Conservation (phyloP, 2,888 invertebrate genomes). For the Hypolimnas misippus region DNA sequence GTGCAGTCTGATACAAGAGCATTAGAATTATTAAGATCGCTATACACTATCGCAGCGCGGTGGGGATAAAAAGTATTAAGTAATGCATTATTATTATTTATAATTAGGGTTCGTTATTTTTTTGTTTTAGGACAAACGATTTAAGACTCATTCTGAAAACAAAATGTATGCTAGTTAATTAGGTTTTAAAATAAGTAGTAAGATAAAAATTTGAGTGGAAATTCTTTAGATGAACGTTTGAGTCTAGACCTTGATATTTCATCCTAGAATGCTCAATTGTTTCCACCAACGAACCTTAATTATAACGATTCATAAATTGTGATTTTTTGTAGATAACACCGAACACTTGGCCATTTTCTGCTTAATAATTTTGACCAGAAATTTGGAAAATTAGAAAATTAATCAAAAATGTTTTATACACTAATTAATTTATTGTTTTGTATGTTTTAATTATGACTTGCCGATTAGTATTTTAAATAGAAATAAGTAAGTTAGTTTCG, state of each 20-base stretch:
- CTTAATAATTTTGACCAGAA: slow-evolving; percentile 15
- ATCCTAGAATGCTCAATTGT: slow-evolving; percentile 30
- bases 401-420: slow-evolving; percentile 32
- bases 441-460: slow-evolving; percentile 40
- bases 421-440: slow-evolving; percentile 43
- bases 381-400: slow-evolving; percentile 18
- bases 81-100: slow-evolving; percentile 46
- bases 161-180: slow-evolving; percentile 17
- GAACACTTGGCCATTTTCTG: slow-evolving; percentile 36
- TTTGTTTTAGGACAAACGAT: slow-evolving; percentile 27
- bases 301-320: slow-evolving; percentile 55
- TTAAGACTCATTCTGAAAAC: slow-evolving; percentile 14
- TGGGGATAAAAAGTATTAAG: slow-evolving; percentile 85
- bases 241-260: neutral
- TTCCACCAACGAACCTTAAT: slow-evolving; percentile 50
- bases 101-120: slow-evolving; percentile 56
- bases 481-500: slow-evolving; percentile 27
- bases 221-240: neutral
- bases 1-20: slow-evolving; percentile 89
- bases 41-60: slow-evolving; percentile 92
- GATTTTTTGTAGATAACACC: slow-evolving; percentile 52
- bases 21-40: slow-evolving; percentile 91
- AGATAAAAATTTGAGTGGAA: slow-evolving; percentile 11
- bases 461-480: slow-evolving; percentile 40
- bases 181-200: slow-evolving; percentile 17